Percentiles rank a stretch among this genome's conserved stretches.
Evolutionary conservation across 2,888 invertebrate species (phyloP).

Genomic region (Ophion costatus): DNA sequence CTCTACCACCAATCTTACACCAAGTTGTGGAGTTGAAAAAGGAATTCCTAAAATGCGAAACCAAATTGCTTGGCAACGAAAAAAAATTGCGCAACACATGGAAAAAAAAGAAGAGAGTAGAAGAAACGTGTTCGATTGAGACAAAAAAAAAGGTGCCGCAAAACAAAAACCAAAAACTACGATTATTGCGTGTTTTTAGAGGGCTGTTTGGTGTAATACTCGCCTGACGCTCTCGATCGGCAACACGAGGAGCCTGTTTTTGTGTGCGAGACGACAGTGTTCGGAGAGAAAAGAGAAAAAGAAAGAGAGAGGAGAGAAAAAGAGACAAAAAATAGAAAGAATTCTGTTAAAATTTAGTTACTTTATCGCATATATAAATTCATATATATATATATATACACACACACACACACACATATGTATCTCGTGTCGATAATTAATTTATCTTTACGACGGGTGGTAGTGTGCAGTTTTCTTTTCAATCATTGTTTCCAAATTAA

Average conservation of each 20-base stretch:
- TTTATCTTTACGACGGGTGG: no score
- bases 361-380: not conserved
- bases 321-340: conserved; percentile 51
- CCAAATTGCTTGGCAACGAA: not conserved
- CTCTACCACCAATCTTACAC: not conserved
- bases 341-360: conserved; percentile 72
- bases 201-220: conserved; percentile 77
- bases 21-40: not conserved
- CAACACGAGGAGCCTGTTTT: conserved; percentile 80
- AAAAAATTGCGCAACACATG: conserved; percentile 15
- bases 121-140: not conserved
- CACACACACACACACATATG: not conserved
- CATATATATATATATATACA: not conserved
- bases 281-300: conserved; percentile 73
- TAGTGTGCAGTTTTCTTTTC: no score
- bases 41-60: not conserved
- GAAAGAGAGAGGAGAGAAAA: conserved; percentile 67
- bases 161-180: conserved; percentile 50
- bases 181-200: conserved; percentile 47
- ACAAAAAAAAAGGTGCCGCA: conserved; percentile 8
- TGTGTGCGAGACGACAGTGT: conserved; percentile 74
- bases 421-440: not conserved
- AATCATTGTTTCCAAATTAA: no score
- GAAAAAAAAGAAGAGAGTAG: conserved; percentile 25
- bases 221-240: conserved; percentile 81